These are phyloP conservation scores for Bombycilla garrulus DNA, from an alignment of 2,113 vertebrate genomes.

Conservation along the genomic window DNA sequence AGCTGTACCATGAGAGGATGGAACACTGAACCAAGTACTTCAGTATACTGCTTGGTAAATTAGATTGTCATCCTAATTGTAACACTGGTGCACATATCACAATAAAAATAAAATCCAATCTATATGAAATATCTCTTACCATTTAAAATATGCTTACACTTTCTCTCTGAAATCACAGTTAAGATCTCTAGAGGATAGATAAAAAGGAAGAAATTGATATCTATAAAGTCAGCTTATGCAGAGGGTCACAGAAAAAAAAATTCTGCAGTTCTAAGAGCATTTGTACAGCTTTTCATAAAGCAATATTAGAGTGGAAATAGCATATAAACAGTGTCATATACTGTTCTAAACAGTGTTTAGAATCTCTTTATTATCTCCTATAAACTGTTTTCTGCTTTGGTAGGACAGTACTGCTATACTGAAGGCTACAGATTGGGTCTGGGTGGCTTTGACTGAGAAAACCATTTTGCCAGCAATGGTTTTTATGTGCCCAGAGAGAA, in stretches of 20 bases:
- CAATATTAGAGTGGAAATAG: not conserved
- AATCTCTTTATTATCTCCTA: not conserved
- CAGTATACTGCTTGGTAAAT: not conserved
- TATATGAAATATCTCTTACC: not conserved
- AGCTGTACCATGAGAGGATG: not conserved
- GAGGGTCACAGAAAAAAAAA: not conserved
- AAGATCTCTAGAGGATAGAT: not conserved
- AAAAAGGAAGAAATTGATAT: not conserved
- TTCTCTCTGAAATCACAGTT: conserved; percentile 1
- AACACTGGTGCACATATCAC: not conserved
- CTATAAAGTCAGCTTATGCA: not conserved
- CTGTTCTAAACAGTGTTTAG: not conserved
- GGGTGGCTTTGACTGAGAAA: not conserved
- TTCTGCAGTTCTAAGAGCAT: not conserved
- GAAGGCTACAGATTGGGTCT: not conserved
- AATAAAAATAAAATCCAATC: not conserved
- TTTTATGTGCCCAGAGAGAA: not conserved
- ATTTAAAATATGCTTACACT: not conserved
- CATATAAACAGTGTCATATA: not conserved
- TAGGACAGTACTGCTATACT: not conserved
- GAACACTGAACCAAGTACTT: not conserved
- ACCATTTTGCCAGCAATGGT: not conserved
- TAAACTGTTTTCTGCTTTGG: not conserved
- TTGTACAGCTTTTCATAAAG: conserved; percentile 5
- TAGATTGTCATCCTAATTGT: not conserved